Base-by-base conservation (phyloP, 2,797 vertebrate species). In the Ceryle rudis region DNA sequence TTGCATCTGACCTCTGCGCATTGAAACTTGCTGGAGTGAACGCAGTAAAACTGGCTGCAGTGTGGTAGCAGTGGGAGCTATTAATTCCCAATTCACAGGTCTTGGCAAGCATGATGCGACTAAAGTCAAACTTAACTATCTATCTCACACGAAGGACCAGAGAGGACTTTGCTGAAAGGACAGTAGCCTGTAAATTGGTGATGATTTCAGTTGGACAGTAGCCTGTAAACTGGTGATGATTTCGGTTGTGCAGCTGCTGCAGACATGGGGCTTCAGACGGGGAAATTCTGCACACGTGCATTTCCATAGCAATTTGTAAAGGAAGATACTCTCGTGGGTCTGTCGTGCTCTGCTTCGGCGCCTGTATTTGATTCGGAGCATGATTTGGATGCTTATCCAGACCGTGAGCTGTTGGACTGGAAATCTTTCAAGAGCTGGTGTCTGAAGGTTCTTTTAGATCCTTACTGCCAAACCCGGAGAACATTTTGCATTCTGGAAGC, bases 241-340 rank as follows among this genome's bases (percentile, higher is more conserved):
- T 97, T 96, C 86, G 83, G 87, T 81, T 70, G 81, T 58, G 42
- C 74, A 75, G 71, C 91, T 94, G 89, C 96, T 95, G 92, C 89
- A 95, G 70, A 81, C 16, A 10, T 31, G 67, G 52, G 57, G n/a
- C 37, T 86, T 61, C 35, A 66, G 89, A 46, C 33, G 7, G 15
- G 14, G 61, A 21, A 11, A 26, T 82, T 44, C 31, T 62, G 60
- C 35, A 18, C 15, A 7, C 6, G 2, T 42, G 73, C 6, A 10
- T 55, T 55, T n/a, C 52, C 47, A 2, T 10, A 57, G 77, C 22
- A 37, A 3, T 28, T 52, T 29, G 33, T 41, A 22, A 58, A 46
- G 66, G 65, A 5, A 28, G 28, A 25, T 37, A 1, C 28, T 29
- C 49, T 35, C 3, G 1, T 3, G n/a, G 67, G 55, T 51, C 61